A percentile compares a stretch with the other conserved stretches of the same genome.
Conservation (phyloP, 2,797 vertebrate genomes). For the Myotis planiceps region DNA sequence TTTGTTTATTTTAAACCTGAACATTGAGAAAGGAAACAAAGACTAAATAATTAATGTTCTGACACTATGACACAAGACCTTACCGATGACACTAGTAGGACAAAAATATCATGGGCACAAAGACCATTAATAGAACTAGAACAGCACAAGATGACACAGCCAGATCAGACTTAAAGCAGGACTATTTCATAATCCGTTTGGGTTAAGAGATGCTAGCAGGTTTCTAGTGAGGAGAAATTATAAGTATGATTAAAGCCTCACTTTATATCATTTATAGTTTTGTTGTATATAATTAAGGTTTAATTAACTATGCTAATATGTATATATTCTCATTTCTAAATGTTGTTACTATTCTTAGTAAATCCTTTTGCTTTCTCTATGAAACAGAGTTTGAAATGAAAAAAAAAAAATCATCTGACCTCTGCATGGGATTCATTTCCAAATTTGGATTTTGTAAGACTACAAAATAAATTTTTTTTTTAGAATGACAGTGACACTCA, state of each 20-base stretch:
- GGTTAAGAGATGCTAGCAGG: background rate
- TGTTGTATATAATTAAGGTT: background rate
- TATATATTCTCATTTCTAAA: slow-evolving; percentile 11
- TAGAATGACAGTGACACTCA: background rate
- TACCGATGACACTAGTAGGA: background rate
- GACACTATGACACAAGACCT: background rate
- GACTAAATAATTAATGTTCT: background rate
- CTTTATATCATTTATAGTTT: background rate
- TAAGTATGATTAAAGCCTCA: background rate
- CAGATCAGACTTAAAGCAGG: background rate
- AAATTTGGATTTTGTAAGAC: background rate
- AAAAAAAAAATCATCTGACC: background rate
- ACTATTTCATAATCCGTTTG: background rate
- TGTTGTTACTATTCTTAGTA: background rate
- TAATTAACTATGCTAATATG: background rate
- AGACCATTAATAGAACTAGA: background rate
- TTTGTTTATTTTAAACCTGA: background rate
- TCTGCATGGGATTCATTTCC: slow-evolving; percentile 27
- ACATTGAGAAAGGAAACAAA: slow-evolving; percentile 23
- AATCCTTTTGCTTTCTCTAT: background rate
- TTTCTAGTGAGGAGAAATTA: background rate
- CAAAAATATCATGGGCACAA: background rate
- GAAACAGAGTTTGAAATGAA: background rate
- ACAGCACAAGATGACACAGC: background rate
- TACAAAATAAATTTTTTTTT: background rate